Conservation (phyloP, 2,113 vertebrate species). For the Myrmophylax atrothorax region DNA sequence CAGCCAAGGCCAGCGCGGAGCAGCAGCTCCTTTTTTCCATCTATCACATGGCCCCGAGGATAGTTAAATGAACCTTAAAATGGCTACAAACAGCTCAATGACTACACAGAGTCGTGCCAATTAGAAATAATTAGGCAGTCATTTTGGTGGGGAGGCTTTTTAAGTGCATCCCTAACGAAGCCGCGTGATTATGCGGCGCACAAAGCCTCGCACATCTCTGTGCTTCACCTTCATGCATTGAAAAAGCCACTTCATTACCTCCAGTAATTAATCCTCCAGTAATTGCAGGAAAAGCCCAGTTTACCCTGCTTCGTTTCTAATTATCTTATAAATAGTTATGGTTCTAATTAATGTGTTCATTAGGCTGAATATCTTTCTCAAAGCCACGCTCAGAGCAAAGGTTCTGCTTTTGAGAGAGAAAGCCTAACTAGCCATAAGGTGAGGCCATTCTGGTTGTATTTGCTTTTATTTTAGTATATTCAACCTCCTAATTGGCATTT, state of each 20-base stretch:
- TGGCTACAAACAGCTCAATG: conserved; percentile 96
- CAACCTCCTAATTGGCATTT: conserved; percentile 99
- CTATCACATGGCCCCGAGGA: conserved; percentile 87
- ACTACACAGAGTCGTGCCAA: conserved; percentile 97
- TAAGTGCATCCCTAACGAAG: conserved; percentile 99
- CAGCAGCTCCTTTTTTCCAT: conserved; percentile 78
- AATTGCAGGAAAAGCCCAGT: conserved; percentile 99
- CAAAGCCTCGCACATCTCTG: conserved; percentile 98
- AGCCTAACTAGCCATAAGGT: conserved; percentile 99
- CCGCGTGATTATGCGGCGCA: conserved; percentile 99
- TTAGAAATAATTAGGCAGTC: conserved; percentile 99
- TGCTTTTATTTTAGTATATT: conserved; percentile 99
- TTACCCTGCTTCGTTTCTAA: conserved; percentile 99
- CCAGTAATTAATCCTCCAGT: conserved; percentile 99
- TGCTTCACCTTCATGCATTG: conserved; percentile 99
- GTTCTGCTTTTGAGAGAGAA: conserved; percentile 91
- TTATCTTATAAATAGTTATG: conserved; percentile 99
- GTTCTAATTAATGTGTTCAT: conserved; percentile 99
- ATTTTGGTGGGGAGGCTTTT: conserved; percentile 98
- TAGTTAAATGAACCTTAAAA: conserved; percentile 92
- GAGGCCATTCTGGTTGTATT: conserved; percentile 96
- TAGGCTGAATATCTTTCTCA: conserved; percentile 99
- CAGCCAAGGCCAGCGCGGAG: conserved; percentile 78
- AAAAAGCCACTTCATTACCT: conserved; percentile 99
- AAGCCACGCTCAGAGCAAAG: conserved; percentile 98